Conservation (phyloP, 2,888 invertebrate species). For the Choreutis nemorana region DNA sequence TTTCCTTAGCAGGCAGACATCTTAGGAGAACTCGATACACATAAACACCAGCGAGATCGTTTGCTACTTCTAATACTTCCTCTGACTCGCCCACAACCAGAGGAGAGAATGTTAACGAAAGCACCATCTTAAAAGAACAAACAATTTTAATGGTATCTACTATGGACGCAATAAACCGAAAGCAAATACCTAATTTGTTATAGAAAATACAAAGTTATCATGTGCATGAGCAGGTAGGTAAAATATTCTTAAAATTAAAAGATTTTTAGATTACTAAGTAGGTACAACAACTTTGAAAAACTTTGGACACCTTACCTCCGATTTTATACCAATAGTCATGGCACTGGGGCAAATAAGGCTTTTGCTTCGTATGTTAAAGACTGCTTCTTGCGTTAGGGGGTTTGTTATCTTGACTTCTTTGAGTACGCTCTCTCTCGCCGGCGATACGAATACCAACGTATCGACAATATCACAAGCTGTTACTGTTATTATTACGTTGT, state of each 20-base stretch:
- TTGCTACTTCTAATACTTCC: constrained; percentile 35
- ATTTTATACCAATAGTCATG: constrained; percentile 30
- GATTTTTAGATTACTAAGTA: no score
- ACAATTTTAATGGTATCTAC: no score
- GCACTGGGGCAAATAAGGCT: constrained; percentile 27
- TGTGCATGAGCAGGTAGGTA: no score
- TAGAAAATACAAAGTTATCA: no score
- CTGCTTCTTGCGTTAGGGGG: constrained; percentile 28
- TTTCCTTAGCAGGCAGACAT: constrained; percentile 47
- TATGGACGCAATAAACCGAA: no score
- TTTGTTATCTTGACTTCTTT: constrained; percentile 35
- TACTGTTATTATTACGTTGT: constrained; percentile 31
- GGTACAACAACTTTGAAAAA: no score
- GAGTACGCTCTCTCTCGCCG: constrained; percentile 40
- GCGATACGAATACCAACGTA: constrained; percentile 32
- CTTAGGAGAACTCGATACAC: constrained; percentile 36
- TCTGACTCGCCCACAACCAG: constrained; percentile 39
- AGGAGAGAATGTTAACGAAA: constrained; percentile 41
- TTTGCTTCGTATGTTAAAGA: constrained; percentile 27
- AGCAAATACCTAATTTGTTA: no score
- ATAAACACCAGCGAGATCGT: constrained; percentile 34
- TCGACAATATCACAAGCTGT: constrained; percentile 36
- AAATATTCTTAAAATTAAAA: no score
- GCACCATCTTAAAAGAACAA: no score
- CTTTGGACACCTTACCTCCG: constrained; percentile 42